Evolutionary conservation across 1,140 invertebrate genomes (phyloP), one percentile per base, ranked within the genome.

Genomic region (Trichogramma pretiosum): DNA sequence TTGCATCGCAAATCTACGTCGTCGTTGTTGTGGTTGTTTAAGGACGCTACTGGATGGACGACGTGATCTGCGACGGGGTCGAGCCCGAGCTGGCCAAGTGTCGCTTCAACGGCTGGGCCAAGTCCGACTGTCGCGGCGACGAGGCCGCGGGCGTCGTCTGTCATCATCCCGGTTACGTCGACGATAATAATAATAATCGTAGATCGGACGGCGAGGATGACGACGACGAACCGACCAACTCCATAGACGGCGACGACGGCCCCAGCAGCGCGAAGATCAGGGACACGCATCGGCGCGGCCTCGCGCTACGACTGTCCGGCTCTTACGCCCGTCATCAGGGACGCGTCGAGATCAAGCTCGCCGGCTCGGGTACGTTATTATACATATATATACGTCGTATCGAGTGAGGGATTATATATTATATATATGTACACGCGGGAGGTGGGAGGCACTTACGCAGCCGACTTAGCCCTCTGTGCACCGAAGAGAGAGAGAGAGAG

Each of bases 21-120:
- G 22, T 19, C n/a, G 40, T 50, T 19, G 53, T n/a, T n/a, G n/a
- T n/a, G n/a, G n/a, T n/a, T n/a, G n/a, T n/a, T n/a, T n/a, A n/a
- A 89, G 86, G 77, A 56, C 80, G 77, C 55, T 89, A 81, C 56
- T 93, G 88, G 87, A 84, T 96, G 83, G 90, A 94, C 62, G 89
- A 93, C 64, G 64, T 93, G 5, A 82, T 81, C 48, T 97, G 92
- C 64, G 76, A 82, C 56, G 92, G 91, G 0, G 75, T 77, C 40
- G 92, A 96, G 64, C 61, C 66, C 11, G 78, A 78, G 33, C 58
- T 96, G 10, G 66, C 73, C 0, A 62, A 81, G 1, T 96, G 92
- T 62, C 72, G 82, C 11, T 89, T 89, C 59, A 82, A 87, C 55
- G 86, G 85, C 8, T 93, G 87, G 89, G 88, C 83, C 13, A 71